phyloP scores from a whole-genome alignment of 2,888 invertebrate genomes.

The Philereme vetulata region DNA sequence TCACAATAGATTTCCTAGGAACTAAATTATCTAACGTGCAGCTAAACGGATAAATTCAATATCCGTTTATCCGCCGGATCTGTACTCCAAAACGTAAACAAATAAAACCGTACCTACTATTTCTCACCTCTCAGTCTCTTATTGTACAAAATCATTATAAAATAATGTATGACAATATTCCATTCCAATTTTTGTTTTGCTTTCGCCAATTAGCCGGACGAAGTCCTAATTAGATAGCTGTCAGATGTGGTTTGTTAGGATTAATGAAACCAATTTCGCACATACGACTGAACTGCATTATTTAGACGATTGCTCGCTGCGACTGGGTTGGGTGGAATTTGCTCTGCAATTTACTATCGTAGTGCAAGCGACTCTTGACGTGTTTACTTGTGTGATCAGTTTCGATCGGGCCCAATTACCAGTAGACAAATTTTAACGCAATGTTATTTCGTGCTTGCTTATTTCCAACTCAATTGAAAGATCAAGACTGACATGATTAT shows the following conservation, averaged over 20 bases:
- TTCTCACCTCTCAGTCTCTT: no score
- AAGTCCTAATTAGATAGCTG: constrained; percentile 29
- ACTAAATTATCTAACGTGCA: no score
- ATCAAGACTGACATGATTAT: no score
- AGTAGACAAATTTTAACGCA: no score
- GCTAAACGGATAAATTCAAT: no score
- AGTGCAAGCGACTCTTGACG: constrained; percentile 19
- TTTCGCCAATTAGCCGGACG: constrained; percentile 13
- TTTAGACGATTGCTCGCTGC: constrained; percentile 41
- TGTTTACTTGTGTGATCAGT: constrained; percentile 23
- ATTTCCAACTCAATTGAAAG: no score
- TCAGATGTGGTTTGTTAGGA: constrained; percentile 31
- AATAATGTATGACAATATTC: neutral
- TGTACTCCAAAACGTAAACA: no score
- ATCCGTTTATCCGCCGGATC: no score
- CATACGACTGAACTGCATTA: constrained; percentile 40
- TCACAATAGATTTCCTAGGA: no score
- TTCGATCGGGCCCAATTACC: neutral
- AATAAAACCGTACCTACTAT: no score
- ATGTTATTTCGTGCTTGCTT: no score
- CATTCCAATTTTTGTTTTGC: constrained; percentile 1
- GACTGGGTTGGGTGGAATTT: constrained; percentile 29
- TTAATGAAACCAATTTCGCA: constrained; percentile 34
- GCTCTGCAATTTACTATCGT: neutral
- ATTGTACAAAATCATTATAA: no score